Evolutionary conservation across 2,113 vertebrate genomes (phyloP).

Genomic region (Pelusios castaneus): DNA sequence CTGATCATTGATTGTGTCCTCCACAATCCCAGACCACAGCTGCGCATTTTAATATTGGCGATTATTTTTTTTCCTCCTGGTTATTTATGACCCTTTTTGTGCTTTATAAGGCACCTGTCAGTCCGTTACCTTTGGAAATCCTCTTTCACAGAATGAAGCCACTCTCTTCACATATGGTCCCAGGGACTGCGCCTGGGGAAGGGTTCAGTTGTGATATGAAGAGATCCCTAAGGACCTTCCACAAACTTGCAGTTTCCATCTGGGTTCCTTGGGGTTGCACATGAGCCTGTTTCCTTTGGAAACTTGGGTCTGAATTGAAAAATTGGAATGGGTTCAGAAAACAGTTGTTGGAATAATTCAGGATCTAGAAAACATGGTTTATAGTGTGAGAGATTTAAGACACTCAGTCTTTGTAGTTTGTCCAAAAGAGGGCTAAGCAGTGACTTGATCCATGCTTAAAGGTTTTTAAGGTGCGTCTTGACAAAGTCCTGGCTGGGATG

Average conservation of each 20-base stretch:
- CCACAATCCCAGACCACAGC: not conserved
- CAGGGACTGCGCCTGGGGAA: not conserved
- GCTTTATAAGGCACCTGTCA: too few species aligned
- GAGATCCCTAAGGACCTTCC: not conserved
- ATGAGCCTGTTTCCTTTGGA: not conserved
- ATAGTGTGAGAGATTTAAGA: not conserved
- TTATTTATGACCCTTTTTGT: too few species aligned
- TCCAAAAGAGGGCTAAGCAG: not conserved
- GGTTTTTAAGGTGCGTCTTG: too few species aligned
- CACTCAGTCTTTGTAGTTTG: not conserved
- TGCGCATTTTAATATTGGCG: too few species aligned
- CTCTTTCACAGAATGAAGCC: not conserved
- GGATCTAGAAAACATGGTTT: not conserved
- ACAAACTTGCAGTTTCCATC: not conserved
- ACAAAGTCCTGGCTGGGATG: too few species aligned
- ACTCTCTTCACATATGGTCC: not conserved
- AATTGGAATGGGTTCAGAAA: not conserved
- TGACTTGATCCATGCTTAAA: not conserved
- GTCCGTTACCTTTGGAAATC: not conserved
- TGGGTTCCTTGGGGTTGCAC: not conserved
- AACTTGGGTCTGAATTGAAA: not conserved
- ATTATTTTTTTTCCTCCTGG: too few species aligned
- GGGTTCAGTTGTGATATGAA: not conserved
- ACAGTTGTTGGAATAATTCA: not conserved
- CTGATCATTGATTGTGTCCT: not conserved